Base-by-base conservation (phyloP, 2,888 invertebrate genomes). In the Meliscaeva auricollis region DNA sequence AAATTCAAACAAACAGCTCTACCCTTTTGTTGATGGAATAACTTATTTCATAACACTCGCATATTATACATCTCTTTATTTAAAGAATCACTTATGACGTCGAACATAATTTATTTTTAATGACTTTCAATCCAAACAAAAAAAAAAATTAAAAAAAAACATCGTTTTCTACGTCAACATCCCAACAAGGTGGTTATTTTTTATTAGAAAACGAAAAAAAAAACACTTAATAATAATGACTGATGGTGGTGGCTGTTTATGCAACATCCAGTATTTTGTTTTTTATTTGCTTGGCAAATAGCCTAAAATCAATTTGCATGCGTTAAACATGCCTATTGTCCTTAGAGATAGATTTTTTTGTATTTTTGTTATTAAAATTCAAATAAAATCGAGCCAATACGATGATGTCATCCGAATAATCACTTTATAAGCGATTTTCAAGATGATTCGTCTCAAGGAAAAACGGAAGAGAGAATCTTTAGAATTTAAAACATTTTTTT, bases 1-100 rank as follows among this genome's bases (percentile, higher is more conserved):
- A 78, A 83, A 73, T 73, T 56, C 82, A 78, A 83, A 83, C 62
- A 83, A 83, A 78, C 66, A 77, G 44, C 11, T 38, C 11, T 38
- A 13, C 38, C 26, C 22, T 20, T 52, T 20, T 52, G 58, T 66
- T 46, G 50, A 38, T 54, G 54, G 73, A 82, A 70, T 77, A 73
- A 82, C 72, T 72, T 46, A 82, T 66, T 35, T 41, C 22, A 30
- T 13, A 30, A 48, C 20, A 20, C 8, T 30, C 20, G 9, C 20
- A 20, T 20, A 48, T 3, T 17, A 78, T 66, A 78, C 26, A 11
- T 38, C 6, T 35, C 35, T 58, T 58, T 38, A 13, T 13, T 9
- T 48, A 22, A 38, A 66, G n/a, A 50, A 32, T 50, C 78, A 72
- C 52, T 77, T 68, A 82, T 82, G 77, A 82, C 82, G 78, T 77